Evolutionary conservation across 2,113 vertebrate species (phyloP).

Genomic region (Hemichromis elongatus): DNA sequence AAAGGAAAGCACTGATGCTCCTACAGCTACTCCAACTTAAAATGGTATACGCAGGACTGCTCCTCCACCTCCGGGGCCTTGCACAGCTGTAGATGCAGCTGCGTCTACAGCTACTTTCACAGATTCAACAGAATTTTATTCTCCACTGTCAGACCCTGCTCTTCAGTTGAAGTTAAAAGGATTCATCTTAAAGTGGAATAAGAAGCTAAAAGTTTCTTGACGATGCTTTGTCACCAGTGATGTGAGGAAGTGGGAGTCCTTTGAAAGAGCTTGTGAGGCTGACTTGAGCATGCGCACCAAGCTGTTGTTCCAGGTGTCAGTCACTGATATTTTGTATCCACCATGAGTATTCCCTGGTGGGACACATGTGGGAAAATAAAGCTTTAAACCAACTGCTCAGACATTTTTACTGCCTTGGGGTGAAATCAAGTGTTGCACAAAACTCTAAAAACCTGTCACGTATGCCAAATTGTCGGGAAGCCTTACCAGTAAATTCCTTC

Average conservation of each 20-base stretch:
- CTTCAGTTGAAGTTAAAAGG: background rate
- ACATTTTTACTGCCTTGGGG: background rate
- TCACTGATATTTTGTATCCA: background rate
- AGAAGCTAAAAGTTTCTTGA: background rate
- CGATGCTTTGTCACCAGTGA: accelerated
- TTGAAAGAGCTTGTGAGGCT: background rate
- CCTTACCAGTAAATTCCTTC: background rate
- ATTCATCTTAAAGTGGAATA: background rate
- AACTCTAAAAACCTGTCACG: background rate
- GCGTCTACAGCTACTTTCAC: background rate
- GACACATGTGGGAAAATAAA: background rate
- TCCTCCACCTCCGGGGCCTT: background rate
- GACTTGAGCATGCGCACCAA: background rate
- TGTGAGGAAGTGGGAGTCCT: background rate
- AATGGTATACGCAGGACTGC: background rate
- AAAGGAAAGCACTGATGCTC: background rate
- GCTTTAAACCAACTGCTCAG: background rate
- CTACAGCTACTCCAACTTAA: background rate
- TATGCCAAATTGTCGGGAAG: background rate
- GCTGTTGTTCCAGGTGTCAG: background rate
- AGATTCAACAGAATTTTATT: background rate
- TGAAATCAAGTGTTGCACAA: background rate
- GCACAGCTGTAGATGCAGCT: background rate
- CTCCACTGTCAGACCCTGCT: background rate
- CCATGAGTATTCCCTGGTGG: background rate